A percentile compares a stretch with the other conserved stretches of the same genome.
These are phyloP conservation scores for Drosophila sordidula DNA, from an alignment of 2,888 invertebrate genomes.

Conservation along the genomic window DNA sequence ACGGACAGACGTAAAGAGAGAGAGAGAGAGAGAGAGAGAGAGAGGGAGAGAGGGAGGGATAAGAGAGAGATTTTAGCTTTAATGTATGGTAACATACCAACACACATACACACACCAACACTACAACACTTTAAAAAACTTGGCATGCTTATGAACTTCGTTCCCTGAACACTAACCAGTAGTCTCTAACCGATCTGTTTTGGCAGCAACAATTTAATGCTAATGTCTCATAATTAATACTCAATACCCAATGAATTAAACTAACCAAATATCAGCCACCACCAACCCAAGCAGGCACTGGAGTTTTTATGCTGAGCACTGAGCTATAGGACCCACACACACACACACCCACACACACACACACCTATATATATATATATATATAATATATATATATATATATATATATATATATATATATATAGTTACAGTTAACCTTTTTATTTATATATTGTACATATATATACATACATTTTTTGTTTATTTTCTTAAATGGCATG, in stretches of 20 bases:
- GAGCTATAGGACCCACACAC: constrained; percentile 36
- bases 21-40: too few relatives aligned
- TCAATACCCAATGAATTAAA: constrained; percentile 8
- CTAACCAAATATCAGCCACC: not conserved
- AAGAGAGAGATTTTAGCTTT: constrained; percentile 29
- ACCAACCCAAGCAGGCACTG: constrained; percentile 11
- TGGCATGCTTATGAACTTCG: not conserved
- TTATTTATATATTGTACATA: not conserved
- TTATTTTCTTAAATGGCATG: too few relatives aligned
- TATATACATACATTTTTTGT: constrained; percentile 4
- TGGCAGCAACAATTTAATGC: constrained; percentile 1
- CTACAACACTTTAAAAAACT: too few relatives aligned
- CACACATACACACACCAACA: constrained; percentile 1
- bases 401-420: too few relatives aligned
- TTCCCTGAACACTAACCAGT: not conserved
- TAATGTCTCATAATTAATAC: constrained; percentile 14
- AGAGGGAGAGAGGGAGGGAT: not conserved
- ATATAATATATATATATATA: too few relatives aligned
- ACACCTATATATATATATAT: too few relatives aligned
- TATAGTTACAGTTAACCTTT: constrained; percentile 7
- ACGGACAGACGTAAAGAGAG: not conserved
- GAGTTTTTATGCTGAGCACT: constrained; percentile 35
- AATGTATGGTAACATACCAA: constrained; percentile 4
- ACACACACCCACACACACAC: not conserved
- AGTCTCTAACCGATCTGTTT: not conserved